These are phyloP conservation scores for Campoplex capitator DNA, from an alignment of 2,888 invertebrate genomes.

Conservation along the genomic window DNA sequence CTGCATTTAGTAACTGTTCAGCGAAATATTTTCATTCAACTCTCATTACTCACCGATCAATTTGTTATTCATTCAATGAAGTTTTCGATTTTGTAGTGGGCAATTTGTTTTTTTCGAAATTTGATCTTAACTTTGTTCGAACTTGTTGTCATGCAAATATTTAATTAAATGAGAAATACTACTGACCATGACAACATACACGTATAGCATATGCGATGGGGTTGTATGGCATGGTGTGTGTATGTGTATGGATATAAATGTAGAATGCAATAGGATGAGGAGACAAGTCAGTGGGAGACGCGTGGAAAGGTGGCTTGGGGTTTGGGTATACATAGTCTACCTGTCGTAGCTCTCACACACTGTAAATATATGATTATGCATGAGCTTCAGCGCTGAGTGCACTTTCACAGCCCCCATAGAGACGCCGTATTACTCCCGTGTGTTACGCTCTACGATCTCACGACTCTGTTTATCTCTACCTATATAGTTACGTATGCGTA, in stretches of 20 bases:
- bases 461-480: constrained; percentile 37
- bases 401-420: constrained; percentile 76
- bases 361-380: constrained; percentile 83
- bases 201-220: constrained; percentile 72
- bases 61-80: neutral
- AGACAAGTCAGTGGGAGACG: constrained; percentile 63
- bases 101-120: neutral
- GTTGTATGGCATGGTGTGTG: constrained; percentile 27
- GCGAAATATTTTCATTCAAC: too few species aligned
- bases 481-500: neutral
- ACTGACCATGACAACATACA: constrained; percentile 56
- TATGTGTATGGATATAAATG: constrained; percentile 27
- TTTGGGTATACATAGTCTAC: constrained; percentile 38
- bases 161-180: constrained; percentile 78
- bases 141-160: constrained; percentile 77
- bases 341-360: constrained; percentile 69
- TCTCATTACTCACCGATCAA: neutral
- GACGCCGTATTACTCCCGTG: constrained; percentile 70
- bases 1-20: too few species aligned
- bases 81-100: neutral
- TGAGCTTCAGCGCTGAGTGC: constrained; percentile 80
- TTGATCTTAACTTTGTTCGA: neutral
- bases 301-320: constrained; percentile 48
- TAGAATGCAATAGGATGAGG: constrained; percentile 27
- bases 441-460: constrained; percentile 66